Evolutionary conservation across 1,140 invertebrate species (phyloP).

Genomic region (Matsumurasca onukii): DNA sequence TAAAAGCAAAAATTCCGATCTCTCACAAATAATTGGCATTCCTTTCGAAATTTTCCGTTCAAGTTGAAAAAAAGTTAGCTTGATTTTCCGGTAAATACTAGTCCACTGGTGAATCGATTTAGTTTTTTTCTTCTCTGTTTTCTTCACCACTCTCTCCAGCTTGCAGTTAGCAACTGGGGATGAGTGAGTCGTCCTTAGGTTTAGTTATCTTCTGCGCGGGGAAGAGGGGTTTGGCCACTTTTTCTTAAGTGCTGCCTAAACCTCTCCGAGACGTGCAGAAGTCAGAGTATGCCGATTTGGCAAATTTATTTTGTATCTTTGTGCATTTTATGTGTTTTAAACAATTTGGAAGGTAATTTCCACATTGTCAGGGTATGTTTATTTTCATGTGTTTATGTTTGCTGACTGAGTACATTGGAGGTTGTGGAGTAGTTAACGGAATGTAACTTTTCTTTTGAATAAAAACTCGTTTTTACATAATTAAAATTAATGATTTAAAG

Average conservation of each 20-base stretch:
- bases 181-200: neutral
- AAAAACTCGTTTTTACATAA: neutral
- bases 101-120: slow-evolving; percentile 6
- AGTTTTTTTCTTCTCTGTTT: slow-evolving; percentile 15
- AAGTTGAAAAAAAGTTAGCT: neutral
- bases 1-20: slow-evolving; percentile 37
- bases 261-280: slow-evolving; percentile 22
- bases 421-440: neutral
- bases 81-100: slow-evolving; percentile 12
- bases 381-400: slow-evolving; percentile 31
- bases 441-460: neutral
- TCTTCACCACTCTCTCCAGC: slow-evolving; percentile 14
- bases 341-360: slow-evolving; percentile 53
- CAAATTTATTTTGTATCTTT: slow-evolving; percentile 30
- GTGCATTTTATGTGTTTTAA: slow-evolving; percentile 23
- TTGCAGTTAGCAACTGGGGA: slow-evolving; percentile 33
- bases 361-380: slow-evolving; percentile 36
- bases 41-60: neutral
- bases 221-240: slow-evolving; percentile 13
- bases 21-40: neutral
- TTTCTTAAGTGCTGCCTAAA: slow-evolving; percentile 18
- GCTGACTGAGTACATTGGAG: slow-evolving; percentile 33
- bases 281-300: slow-evolving; percentile 40
- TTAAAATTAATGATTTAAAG: too few species aligned
- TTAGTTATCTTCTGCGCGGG: slow-evolving; percentile 13